A percentile compares a stretch with the other conserved stretches of the same genome.
Conservation (phyloP, 1,140 invertebrate genomes). For the Drosophila ambigua region DNA sequence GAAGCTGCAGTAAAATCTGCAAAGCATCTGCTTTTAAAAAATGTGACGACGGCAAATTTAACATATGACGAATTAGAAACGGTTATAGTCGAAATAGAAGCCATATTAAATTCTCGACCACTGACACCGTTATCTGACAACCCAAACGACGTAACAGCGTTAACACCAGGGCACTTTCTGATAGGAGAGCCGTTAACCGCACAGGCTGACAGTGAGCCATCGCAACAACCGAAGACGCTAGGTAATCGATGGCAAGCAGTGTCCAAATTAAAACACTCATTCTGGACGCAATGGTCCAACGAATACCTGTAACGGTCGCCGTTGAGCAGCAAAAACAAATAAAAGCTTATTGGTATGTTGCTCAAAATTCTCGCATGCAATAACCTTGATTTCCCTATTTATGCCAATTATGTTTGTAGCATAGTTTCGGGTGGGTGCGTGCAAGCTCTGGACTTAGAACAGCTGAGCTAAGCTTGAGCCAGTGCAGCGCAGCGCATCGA, state of each 20-base stretch:
- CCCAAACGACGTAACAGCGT: background rate
- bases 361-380: too few relatives aligned
- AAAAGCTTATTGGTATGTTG: too few relatives aligned
- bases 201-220: background rate
- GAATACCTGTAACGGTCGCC: too few relatives aligned
- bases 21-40: conserved; percentile 6
- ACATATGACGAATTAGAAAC: conserved; percentile 5
- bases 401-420: too few relatives aligned
- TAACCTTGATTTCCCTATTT: too few relatives aligned
- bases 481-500: too few relatives aligned
- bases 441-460: too few relatives aligned
- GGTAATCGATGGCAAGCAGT: background rate
- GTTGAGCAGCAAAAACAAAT: too few relatives aligned
- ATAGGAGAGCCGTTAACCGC: conserved; percentile 5
- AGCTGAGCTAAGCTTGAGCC: too few relatives aligned
- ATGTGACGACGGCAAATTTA: conserved; percentile 2
- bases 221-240: background rate
- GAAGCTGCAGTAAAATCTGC: conserved; percentile 5
- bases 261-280: background rate
- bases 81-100: background rate
- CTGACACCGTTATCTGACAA: background rate
- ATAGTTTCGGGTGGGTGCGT: too few relatives aligned
- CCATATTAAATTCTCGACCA: conserved; percentile 31
- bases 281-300: background rate
- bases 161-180: conserved; percentile 1